These are phyloP conservation scores for Amaurobius ferox DNA, from an alignment of 2,888 invertebrate genomes.

Conservation along the genomic window DNA sequence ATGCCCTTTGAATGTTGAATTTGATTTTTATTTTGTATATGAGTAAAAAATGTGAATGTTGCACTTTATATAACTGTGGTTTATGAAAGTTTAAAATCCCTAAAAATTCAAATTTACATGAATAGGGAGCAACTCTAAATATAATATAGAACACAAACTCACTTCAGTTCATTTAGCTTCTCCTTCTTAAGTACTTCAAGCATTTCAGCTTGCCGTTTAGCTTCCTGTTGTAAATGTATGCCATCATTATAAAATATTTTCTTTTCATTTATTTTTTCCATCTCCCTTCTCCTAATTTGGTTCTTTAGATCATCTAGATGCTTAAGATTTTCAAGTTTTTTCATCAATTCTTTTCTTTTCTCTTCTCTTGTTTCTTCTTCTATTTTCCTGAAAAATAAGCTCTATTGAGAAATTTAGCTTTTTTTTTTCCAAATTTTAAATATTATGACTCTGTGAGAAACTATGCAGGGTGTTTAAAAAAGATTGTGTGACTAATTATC, in stretches of 20 bases:
- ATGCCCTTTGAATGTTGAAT: no score
- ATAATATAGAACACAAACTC: not conserved
- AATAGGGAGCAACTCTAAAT: no score
- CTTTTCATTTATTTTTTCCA: slow-evolving; percentile 58
- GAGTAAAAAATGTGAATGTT: no score
- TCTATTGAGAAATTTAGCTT: no score
- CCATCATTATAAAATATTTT: slow-evolving; percentile 45
- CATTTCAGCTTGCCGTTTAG: slow-evolving; percentile 41
- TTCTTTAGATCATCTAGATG: slow-evolving; percentile 43
- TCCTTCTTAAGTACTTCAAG: slow-evolving; percentile 49
- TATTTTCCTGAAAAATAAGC: slow-evolving; percentile 27
- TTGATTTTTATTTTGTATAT: no score
- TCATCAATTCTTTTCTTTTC: slow-evolving; percentile 27
- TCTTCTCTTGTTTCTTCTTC: slow-evolving; percentile 43
- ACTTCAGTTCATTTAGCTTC: slow-evolving; percentile 52
- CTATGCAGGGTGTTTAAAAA: no score
- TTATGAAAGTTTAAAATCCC: no score
- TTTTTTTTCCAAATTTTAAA: no score
- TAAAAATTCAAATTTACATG: no score
- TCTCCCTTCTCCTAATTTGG: slow-evolving; percentile 57
- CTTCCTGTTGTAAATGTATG: slow-evolving; percentile 47
- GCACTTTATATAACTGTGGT: no score
- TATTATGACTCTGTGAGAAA: no score
- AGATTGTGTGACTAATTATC: no score
- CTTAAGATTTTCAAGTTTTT: slow-evolving; percentile 45